A percentile compares a stretch with the other conserved stretches of the same genome.
phyloP scores from a whole-genome alignment of 30 jellyfish, hydroid and myxozoan genomes.

The Aurelia sp. region DNA sequence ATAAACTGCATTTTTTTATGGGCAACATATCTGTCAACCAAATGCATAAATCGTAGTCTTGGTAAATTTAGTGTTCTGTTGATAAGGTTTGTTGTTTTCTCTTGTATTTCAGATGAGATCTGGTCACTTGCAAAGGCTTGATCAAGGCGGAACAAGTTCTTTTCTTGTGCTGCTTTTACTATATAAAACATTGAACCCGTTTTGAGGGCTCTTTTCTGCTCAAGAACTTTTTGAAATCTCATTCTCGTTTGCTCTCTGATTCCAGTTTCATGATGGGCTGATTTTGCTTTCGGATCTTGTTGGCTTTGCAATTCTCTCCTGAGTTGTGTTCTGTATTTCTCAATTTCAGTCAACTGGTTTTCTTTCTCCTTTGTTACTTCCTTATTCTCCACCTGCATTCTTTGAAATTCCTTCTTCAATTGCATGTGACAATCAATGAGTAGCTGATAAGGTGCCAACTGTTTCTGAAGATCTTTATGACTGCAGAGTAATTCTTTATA shows the following conservation, averaged over 20 bases:
- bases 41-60: conserved; percentile 66
- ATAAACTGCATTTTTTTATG: conserved; percentile 40
- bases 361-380: conserved; percentile 4
- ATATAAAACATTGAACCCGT: conserved; percentile 54
- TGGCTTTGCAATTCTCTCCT: conserved; percentile 36
- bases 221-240: background rate
- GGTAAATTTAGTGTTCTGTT: conserved; percentile 75
- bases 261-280: background rate
- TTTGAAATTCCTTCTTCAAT: conserved; percentile 51
- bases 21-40: conserved; percentile 73
- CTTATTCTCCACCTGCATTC: conserved; percentile 23
- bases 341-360: conserved; percentile 14
- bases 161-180: conserved; percentile 37
- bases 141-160: conserved; percentile 48
- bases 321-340: conserved; percentile 53
- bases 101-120: conserved; percentile 59
- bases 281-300: conserved; percentile 26
- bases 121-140: conserved; percentile 55
- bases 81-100: conserved; percentile 43
- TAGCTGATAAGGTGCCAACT: conserved; percentile 61
- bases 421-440: conserved; percentile 44
- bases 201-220: conserved; percentile 9
- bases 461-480: conserved; percentile 43
- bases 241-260: background rate
- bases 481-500: conserved; percentile 20